Conservation (phyloP, 1,140 invertebrate genomes). For the Parasteatoda tepidariorum region DNA sequence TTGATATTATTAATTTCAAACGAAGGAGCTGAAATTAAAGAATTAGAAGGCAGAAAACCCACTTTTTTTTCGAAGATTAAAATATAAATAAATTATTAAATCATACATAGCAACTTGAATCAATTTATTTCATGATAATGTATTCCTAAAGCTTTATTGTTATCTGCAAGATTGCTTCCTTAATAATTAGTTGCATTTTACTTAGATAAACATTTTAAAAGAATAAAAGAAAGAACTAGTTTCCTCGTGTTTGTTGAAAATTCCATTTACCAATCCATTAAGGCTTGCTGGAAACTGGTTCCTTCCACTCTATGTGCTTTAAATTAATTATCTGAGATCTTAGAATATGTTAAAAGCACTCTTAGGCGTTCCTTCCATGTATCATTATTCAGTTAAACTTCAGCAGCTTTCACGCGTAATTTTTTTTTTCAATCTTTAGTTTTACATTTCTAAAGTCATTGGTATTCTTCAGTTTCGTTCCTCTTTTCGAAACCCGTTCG, state of each 20-base stretch:
- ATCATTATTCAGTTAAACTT: conserved; percentile 29
- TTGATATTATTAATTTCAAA: no score
- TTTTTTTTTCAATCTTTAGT: conserved; percentile 4
- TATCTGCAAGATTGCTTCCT: no score
- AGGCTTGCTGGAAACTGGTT: not conserved
- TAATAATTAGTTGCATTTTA: no score
- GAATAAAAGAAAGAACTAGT: not conserved
- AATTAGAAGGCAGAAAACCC: no score
- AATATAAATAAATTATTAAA: no score
- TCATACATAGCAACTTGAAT: no score
- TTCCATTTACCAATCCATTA: conserved; percentile 32
- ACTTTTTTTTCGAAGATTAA: no score
- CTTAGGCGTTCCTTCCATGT: not conserved
- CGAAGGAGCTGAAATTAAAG: no score
- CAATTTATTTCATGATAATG: no score
- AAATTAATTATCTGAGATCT: conserved; percentile 34
- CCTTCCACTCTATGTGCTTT: conserved; percentile 15
- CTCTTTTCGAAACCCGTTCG: not conserved
- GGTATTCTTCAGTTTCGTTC: not conserved
- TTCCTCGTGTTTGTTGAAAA: not conserved
- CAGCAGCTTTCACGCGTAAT: conserved; percentile 1
- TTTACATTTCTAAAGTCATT: conserved; percentile 21
- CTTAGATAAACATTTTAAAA: not conserved
- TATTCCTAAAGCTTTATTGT: no score
- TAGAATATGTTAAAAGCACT: conserved; percentile 36